Conservation (phyloP, 2,797 vertebrate species). For the Sebastes cheni region DNA sequence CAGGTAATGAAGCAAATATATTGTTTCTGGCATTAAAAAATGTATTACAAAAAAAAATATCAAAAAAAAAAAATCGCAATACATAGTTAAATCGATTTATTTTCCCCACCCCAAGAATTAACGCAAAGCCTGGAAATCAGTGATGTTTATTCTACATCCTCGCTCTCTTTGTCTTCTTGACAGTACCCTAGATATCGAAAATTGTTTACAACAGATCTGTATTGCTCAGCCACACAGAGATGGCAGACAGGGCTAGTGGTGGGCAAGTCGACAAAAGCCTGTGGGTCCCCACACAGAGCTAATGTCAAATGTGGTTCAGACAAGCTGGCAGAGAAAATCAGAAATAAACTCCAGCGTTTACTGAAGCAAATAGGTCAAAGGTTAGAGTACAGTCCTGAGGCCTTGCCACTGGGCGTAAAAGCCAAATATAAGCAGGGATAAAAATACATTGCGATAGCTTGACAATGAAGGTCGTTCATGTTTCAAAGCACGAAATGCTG, state of each 20-base stretch:
- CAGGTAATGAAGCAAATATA: no score
- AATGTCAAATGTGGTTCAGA: constrained; percentile 24
- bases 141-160: neutral
- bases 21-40: no score
- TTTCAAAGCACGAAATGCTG: constrained; percentile 12
- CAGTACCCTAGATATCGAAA: neutral
- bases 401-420: constrained; percentile 9
- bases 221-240: neutral
- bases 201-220: neutral
- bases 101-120: no score
- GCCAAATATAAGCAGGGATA: constrained; percentile 33
- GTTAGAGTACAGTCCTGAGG: constrained; percentile 28
- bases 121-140: no score
- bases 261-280: constrained; percentile 16
- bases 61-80: no score
- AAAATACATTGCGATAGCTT: constrained; percentile 39
- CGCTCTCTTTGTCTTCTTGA: neutral
- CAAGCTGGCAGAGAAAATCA: constrained; percentile 17
- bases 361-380: constrained; percentile 44
- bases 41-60: no score
- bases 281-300: neutral
- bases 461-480: constrained; percentile 51
- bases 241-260: neutral
- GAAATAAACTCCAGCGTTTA: constrained; percentile 44
- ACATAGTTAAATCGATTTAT: no score